Base-by-base conservation (phyloP, 2,113 vertebrate species). In the Cyprinus carpio region DNA sequence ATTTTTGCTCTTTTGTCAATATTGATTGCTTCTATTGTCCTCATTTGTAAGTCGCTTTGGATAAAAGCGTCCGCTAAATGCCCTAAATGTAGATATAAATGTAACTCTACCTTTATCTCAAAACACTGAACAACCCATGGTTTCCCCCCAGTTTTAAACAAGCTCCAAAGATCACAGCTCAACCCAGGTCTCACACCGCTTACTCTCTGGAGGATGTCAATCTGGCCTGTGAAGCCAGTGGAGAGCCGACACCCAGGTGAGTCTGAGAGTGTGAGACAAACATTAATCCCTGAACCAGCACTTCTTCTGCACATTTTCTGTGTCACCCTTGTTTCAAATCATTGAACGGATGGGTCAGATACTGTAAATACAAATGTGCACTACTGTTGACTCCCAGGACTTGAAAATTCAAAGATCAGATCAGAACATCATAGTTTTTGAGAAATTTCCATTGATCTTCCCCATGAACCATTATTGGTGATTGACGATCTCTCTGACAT, bases 201-300 rank as follows among this genome's bases (percentile, higher is more conserved):
- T 96, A 96, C 82, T 93, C 94, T 37, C 90, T n/a, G 8, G 96
- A 96, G 7, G 96, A 97, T 71, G 79, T 97, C 40, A 12, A 23
- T 51, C 94, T 97, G 81, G 90, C 84, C 43, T 98, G 97, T 34
- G 92, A 95, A 67, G 97, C 96, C 58, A 92, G 87, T 0, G 96
- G 96, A 51, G 93, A 90, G 76, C 95, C 96, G 0, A 60, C 88
- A 13, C 95, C 96, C 51, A 88, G 29, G 97, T 97, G 89, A 90
- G 95, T 77, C 13, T 49, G 10, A 2, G 4, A 12, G n/a, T n/a
- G n/a, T n/a, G n/a, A n/a, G n/a, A 34, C 34, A 34, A 34, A 34
- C 34, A 34, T 34, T 5, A 34, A 34, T 34, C 34, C 34, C 34
- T 34, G 4, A 34, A 34, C 34, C 6, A n/a, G n/a, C n/a, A n/a